Evolutionary conservation across 2,797 vertebrate species (phyloP), one percentile per base, ranked within the genome.

Genomic region (Sebastes vulpes): DNA sequence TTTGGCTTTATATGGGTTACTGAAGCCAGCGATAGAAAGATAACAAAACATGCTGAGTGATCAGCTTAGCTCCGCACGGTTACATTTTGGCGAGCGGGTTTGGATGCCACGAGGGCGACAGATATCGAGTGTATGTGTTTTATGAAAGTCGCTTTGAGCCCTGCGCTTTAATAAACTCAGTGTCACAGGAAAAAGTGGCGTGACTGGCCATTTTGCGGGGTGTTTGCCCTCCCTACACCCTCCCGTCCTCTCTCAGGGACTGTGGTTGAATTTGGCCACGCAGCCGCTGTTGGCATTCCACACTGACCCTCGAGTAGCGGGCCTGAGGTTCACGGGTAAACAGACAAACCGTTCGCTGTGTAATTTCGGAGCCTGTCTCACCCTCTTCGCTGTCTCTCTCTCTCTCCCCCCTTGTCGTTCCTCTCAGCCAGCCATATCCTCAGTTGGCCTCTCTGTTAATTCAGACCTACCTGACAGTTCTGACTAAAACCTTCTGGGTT

Each of bases 391-490:
- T 31, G 46, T 53, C 71, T 68, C 84, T 75, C 58, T 50, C 31
- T 11, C 31, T 28, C 8, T 8, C 67, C 54, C 42, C 21, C 29
- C 72, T 32, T 5, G 28, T 50, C 65, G 53, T 74, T 68, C 71
- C 79, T 82, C 81, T 73, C 71, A 86, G 70, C 35, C 88, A 82
- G 78, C 77, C 85, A 85, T 90, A 90, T 90, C 93, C 93, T 94
- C 82, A 91, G 81, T 83, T 89, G 89, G 91, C 94, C 92, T 86
- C 90, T 83, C 75, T 80, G 91, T 91, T 92, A 91, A 92, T 90
- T 88, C 86, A 83, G 92, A 94, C 93, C 91, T 90, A 94, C 92
- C 88, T 93, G 90, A 93, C 89, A 91, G 93, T 87, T 94, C 91
- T 91, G 92, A 92, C 90, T 89, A 79, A 91, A 93, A 91, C 85